Base-by-base conservation (phyloP, 2,888 invertebrate genomes). In the Scaeva pyrastri region DNA sequence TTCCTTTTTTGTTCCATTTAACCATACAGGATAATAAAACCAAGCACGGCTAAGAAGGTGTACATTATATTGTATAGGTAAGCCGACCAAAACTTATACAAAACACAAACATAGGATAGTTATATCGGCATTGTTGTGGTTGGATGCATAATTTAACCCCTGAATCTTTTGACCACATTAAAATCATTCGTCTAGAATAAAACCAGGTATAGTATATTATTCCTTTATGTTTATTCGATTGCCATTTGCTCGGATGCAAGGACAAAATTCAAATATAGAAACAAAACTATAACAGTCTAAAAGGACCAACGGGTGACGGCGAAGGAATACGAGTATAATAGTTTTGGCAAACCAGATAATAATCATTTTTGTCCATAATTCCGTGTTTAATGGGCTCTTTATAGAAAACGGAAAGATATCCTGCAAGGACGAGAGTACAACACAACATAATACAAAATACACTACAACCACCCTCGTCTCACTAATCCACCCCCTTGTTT, bases 291-390 rank as follows among this genome's bases (percentile, higher is more conserved):
- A 21, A 12, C 21, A 58, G 14, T 5, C 21, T 2, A 62, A 60
- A 3, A 62, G 10, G 43, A 21, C n/a, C 4, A 19, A 6, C 19
- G 0, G 19, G 5, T 39, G 39, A 10, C 4, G 36, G n/a, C 3
- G 31, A n/a, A 2, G 19, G 19, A n/a, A n/a, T n/a, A n/a, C n/a
- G 14, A 26, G n/a, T n/a, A n/a, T n/a, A 6, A 6, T 1, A 11
- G 16, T 56, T 31, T 56, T 2, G 11, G 11, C 16, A 56, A 52
- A 36, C 26, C 45, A 80, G 80, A 85, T 85, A 80, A 56, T 68
- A 76, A 80, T 85, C 80, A 72, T 80, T 85, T 80, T 73, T 76
- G 80, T 80, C 45, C 75, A 85, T 73, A 85, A 77, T 76, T 85
- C 75, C 68, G 70, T 73, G 68, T 76, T 68, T 80, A 85, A 85